Evolutionary conservation across 2,797 vertebrate species (phyloP).

Genomic region (Heterohyrax brucei): DNA sequence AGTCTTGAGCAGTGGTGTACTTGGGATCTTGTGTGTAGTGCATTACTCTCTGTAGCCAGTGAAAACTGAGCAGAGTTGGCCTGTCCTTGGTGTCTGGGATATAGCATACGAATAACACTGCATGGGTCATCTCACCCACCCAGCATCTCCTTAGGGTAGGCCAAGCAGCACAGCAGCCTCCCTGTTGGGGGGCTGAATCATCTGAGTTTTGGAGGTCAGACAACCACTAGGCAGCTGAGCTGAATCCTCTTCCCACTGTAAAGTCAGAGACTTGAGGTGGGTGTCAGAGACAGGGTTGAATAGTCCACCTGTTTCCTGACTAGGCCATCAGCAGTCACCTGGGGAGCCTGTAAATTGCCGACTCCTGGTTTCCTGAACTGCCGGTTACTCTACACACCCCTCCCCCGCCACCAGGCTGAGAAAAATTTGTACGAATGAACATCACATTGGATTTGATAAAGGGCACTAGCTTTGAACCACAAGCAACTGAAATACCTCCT

Average conservation of each 20-base stretch:
- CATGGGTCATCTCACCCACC: not conserved
- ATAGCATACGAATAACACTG: not conserved
- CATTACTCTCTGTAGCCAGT: not conserved
- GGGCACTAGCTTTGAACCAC: constrained; percentile 30
- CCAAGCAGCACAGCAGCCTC: not conserved
- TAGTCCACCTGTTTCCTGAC: not conserved
- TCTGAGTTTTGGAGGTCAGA: not conserved
- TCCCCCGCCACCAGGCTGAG: not conserved
- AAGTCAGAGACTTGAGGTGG: not conserved
- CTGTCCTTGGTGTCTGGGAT: constrained; percentile 19
- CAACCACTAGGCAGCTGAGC: not conserved
- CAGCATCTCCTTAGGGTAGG: not conserved
- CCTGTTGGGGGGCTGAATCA: not conserved
- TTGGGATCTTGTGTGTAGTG: not conserved
- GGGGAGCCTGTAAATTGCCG: not conserved
- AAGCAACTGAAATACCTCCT: constrained; percentile 8
- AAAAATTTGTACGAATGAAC: constrained; percentile 47
- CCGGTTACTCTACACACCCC: no score
- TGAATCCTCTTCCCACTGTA: not conserved
- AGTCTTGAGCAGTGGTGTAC: not conserved
- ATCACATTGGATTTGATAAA: not conserved
- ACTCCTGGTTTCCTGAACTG: not conserved
- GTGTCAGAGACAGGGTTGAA: not conserved
- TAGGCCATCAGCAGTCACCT: not conserved
- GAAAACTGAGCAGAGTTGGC: constrained; percentile 11